A percentile compares a stretch with the other conserved stretches of the same genome.
Evolutionary conservation across 1,140 invertebrate genomes (phyloP).

Genomic region (Penaeus chinensis): DNA sequence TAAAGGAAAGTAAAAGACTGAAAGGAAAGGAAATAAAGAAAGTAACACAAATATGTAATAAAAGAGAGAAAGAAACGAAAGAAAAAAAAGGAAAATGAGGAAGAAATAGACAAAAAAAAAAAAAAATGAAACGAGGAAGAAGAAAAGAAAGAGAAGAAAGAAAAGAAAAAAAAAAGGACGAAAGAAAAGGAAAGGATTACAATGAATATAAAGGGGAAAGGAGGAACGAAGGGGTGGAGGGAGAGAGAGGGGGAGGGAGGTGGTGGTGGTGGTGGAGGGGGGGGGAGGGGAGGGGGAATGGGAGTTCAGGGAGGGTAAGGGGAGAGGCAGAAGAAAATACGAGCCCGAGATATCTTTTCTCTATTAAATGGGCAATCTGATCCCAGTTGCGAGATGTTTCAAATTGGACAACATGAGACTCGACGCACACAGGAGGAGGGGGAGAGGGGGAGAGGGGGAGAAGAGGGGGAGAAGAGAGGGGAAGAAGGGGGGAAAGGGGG

Average conservation of each 20-base stretch:
- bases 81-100: no score
- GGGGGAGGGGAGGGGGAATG: neutral
- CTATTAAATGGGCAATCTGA: conserved; percentile 24
- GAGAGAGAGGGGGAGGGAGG: neutral
- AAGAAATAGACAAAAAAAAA: no score
- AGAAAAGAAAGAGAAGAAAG: neutral
- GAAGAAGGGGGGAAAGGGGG: no score
- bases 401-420: conserved; percentile 20
- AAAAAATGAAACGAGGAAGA: no score
- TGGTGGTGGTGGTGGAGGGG: neutral
- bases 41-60: no score
- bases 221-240: neutral
- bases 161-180: neutral
- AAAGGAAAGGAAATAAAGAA: no score
- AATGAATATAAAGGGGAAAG: neutral
- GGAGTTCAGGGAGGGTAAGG: neutral
- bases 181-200: neutral
- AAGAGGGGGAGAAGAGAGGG: no score
- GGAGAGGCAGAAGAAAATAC: conserved; percentile 2
- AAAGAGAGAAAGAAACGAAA: no score
- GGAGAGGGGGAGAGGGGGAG: neutral
- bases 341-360: conserved; percentile 5
- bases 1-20: no score
- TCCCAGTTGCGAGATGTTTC: conserved; percentile 7
- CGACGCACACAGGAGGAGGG: neutral